Base-by-base conservation (phyloP, 2,113 vertebrate species). In the Microtus oregoni region DNA sequence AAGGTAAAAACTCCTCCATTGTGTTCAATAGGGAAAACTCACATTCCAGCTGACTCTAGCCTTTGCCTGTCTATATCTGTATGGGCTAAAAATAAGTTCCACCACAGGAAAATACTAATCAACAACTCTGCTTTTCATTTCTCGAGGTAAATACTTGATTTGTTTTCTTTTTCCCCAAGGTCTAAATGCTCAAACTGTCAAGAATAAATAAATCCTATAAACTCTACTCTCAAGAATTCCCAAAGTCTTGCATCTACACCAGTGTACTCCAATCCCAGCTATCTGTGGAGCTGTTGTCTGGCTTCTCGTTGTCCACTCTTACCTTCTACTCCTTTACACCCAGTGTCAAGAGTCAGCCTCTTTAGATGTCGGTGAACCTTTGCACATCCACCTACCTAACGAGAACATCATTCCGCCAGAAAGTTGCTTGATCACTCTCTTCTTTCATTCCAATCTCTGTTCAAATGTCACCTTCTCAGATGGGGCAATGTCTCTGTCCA, bases 381-480 rank as follows among this genome's bases (percentile, higher is more conserved):
- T 61, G 61, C 19, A 83, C 55, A 63, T 28, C 9, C 1, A 7
- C 61, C 52, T 26, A 14, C 20, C 5, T 70, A 20, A n/a, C 12
- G 77, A 19, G 78, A 73, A 75, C 68, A 70, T 61, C 82, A 28
- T 70, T 58, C 79, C 14, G 3, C 28, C 19, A 63, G 44, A 8
- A 44, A 63, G 30, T 63, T 93, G 7, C 52, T 91, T 95, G 73
- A 63, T 96, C 28, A 55, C 22, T 61, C 38, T 12, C 22, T 75
- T 79, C 20, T 78, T 93, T 90, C 86, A 61, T 58, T 89, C 81
- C 78, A 50, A 63, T 95, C 24, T 95, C 65, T 61, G 70, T 88
- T 95, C 44, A 96, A 89, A 86, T 70, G 72, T 15, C 75, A 82
- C 78, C 52, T 73, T 83, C 68, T 78, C 70, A 72, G 72, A 67